phyloP scores from a whole-genome alignment of 2,888 invertebrate species.

The Portevinia maculata region DNA sequence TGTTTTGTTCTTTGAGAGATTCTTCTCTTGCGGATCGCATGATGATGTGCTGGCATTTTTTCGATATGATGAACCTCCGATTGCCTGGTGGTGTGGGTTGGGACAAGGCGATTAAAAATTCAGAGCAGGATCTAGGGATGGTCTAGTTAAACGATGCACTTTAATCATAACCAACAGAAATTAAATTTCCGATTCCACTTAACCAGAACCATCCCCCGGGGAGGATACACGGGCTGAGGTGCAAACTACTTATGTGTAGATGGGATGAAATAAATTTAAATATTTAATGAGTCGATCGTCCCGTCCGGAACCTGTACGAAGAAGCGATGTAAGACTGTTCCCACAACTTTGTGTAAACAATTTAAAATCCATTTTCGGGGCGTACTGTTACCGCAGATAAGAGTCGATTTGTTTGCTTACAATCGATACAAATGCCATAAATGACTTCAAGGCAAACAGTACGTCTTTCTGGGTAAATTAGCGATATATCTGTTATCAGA shows the following conservation, averaged over 20 bases:
- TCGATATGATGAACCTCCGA: constrained; percentile 63
- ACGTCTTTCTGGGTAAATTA: constrained; percentile 28
- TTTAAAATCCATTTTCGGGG: constrained; percentile 9
- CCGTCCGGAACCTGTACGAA: constrained; percentile 18
- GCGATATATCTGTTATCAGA: constrained; percentile 28
- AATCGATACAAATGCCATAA: constrained; percentile 30
- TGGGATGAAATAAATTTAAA: constrained; percentile 57
- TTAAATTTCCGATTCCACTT: constrained; percentile 65
- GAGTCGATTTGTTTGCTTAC: constrained; percentile 24
- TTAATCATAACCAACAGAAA: constrained; percentile 68
- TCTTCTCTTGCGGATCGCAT: constrained; percentile 28
- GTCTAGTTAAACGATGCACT: constrained; percentile 73
- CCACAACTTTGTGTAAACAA: constrained; percentile 7
- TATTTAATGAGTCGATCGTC: constrained; percentile 12
- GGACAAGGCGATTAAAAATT: constrained; percentile 58
- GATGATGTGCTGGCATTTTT: constrained; percentile 59
- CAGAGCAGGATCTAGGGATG: constrained; percentile 66
- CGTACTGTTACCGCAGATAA: constrained; percentile 16
- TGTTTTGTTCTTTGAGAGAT: constrained; percentile 20
- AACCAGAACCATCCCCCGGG: constrained; percentile 27
- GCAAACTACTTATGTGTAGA: constrained; percentile 62
- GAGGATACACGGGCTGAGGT: constrained; percentile 59
- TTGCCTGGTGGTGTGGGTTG: constrained; percentile 32
- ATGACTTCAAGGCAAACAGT: constrained; percentile 33
- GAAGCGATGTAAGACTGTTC: constrained; percentile 18